A percentile compares a stretch with the other conserved stretches of the same genome.
These are phyloP conservation scores for Megamerina dolium DNA, from an alignment of 2,888 invertebrate genomes.

Conservation along the genomic window DNA sequence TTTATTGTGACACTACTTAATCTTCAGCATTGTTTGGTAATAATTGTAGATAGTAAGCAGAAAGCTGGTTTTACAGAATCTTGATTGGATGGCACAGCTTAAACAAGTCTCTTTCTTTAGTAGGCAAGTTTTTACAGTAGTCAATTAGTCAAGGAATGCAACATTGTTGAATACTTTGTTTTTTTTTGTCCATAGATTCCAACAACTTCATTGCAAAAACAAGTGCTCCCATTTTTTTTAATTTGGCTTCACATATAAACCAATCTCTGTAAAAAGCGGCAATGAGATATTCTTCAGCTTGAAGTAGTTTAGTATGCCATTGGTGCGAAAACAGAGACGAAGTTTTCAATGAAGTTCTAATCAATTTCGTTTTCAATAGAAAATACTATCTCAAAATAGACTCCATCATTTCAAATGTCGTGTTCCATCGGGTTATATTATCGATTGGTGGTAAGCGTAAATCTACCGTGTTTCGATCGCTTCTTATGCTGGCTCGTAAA, in stretches of 20 bases:
- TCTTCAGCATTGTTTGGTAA: slow-evolving; percentile 9
- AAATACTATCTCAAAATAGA: slow-evolving; percentile 1
- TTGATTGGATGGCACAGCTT: slow-evolving; percentile 11
- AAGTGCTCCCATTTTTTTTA: slow-evolving; percentile 10
- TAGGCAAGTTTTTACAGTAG: slow-evolving; percentile 12
- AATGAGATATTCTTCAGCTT: too few species aligned
- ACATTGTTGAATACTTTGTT: slow-evolving; percentile 9
- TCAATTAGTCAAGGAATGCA: slow-evolving; percentile 8
- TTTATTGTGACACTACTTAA: slow-evolving; percentile 13
- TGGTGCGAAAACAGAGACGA: too few species aligned
- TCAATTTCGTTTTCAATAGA: slow-evolving; percentile 1
- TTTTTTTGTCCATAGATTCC: slow-evolving; percentile 5
- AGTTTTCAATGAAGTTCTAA: slow-evolving; percentile 3
- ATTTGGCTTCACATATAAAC: slow-evolving; percentile 7
- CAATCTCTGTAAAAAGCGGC: slow-evolving; percentile 10
- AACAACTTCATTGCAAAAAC: slow-evolving; percentile 4
- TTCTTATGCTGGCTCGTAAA: background rate
- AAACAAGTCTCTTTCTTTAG: slow-evolving; percentile 6
- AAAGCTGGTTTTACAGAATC: slow-evolving; percentile 14
- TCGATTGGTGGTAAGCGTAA: slow-evolving; percentile 4
- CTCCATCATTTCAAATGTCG: slow-evolving; percentile 3
- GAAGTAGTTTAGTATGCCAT: too few species aligned
- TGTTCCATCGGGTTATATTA: slow-evolving; percentile 4
- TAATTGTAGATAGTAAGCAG: slow-evolving; percentile 13
- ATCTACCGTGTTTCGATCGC: background rate